Evolutionary conservation across 92 coral and sea anemone species (phyloP).

Genomic region (Zoanthus solanderi): DNA sequence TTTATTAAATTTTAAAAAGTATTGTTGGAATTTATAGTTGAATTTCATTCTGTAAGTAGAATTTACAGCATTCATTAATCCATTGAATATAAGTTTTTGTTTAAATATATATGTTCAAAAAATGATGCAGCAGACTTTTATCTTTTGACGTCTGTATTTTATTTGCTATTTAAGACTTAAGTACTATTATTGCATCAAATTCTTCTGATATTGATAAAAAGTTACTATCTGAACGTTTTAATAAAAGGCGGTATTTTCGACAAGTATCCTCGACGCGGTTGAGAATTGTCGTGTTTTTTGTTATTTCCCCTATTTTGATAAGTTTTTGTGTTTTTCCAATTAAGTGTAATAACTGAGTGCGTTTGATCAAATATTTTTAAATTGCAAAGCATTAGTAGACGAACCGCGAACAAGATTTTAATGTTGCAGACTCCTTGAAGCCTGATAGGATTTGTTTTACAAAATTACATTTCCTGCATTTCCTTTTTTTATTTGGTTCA

Average conservation of each 20-base stretch:
- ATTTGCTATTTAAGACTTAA: background rate
- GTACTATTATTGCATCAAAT: background rate
- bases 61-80: background rate
- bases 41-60: no score
- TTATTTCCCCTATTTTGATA: conserved; percentile 22
- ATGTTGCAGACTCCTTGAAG: background rate
- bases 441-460: background rate
- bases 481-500: no score
- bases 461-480: background rate
- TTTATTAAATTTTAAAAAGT: background rate
- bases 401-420: background rate
- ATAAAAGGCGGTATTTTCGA: background rate
- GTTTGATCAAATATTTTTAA: background rate
- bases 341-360: conserved; percentile 4
- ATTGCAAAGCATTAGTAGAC: background rate
- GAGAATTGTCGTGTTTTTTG: background rate
- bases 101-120: background rate
- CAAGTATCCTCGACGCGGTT: background rate
- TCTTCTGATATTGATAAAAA: background rate
- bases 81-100: background rate
- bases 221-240: background rate
- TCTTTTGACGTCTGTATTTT: background rate
- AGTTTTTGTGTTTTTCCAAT: background rate
- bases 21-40: background rate
- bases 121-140: background rate